Percentiles rank a stretch among this genome's conserved stretches.
phyloP scores from a whole-genome alignment of 2,888 invertebrate species.

The Anthrax anthrax region DNA sequence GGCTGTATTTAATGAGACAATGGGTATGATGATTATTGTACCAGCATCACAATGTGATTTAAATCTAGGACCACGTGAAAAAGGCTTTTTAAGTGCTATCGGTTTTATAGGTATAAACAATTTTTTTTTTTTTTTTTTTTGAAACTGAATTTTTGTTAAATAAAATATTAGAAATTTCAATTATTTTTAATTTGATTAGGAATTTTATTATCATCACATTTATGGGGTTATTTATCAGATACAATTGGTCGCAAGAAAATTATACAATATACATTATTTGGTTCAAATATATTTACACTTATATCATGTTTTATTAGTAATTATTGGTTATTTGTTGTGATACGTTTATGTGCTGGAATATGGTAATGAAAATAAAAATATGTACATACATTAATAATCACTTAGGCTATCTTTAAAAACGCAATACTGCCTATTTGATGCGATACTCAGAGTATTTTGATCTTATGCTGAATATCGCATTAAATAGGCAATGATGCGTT shows the following conservation, averaged over 20 bases:
- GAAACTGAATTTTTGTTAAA: constrained; percentile 6
- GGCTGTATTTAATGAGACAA: constrained; percentile 54
- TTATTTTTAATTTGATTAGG: too few species aligned
- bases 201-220: constrained; percentile 41
- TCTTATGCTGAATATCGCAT: too few species aligned
- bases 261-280: constrained; percentile 35
- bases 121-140: not conserved
- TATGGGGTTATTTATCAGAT: constrained; percentile 46
- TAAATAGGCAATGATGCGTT: too few species aligned
- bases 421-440: too few species aligned
- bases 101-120: constrained; percentile 44
- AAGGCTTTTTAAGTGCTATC: constrained; percentile 49
- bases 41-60: constrained; percentile 59
- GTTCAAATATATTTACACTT: constrained; percentile 36
- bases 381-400: too few species aligned
- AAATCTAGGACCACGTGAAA: constrained; percentile 39
- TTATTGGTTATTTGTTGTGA: constrained; percentile 37
- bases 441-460: too few species aligned
- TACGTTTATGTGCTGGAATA: constrained; percentile 40
- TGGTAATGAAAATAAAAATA: constrained; percentile 27
- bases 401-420: too few species aligned
- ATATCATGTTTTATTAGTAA: constrained; percentile 37
- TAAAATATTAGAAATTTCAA: too few species aligned
- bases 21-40: constrained; percentile 51
- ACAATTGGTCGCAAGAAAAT: constrained; percentile 38